phyloP scores from a whole-genome alignment of 2,888 invertebrate genomes.

The Coenonympha arcania region DNA sequence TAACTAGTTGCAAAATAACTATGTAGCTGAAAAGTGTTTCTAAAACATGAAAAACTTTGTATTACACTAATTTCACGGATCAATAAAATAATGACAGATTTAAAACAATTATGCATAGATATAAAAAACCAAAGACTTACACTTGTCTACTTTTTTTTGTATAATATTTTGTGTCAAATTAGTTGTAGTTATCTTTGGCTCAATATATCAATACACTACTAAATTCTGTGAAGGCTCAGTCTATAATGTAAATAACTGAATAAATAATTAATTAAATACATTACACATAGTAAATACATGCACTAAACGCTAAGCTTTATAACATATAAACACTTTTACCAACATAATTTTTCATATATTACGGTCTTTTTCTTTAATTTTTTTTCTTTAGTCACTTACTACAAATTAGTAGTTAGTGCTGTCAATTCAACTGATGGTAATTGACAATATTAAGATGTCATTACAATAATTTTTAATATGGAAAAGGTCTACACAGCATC shows the following conservation, averaged over 20 bases:
- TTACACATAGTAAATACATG: conserved; percentile 23
- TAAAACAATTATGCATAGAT: conserved; percentile 8
- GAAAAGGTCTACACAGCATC: too few relatives aligned
- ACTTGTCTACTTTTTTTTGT: too few relatives aligned
- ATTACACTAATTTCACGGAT: conserved; percentile 6
- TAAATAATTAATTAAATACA: conserved; percentile 16
- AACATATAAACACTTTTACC: conserved; percentile 12
- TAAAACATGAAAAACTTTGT: background rate
- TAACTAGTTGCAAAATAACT: background rate
- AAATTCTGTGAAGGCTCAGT: conserved; percentile 23
- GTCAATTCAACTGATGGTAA: too few relatives aligned
- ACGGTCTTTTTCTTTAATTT: too few relatives aligned
- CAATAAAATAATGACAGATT: conserved; percentile 4
- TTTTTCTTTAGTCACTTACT: too few relatives aligned
- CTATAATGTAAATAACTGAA: conserved; percentile 26
- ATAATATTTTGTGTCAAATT: background rate
- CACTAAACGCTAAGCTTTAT: conserved; percentile 28
- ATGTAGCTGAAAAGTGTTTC: background rate
- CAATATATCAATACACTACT: conserved; percentile 10
- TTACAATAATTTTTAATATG: too few relatives aligned
- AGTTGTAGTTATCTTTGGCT: background rate
- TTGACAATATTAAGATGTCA: too few relatives aligned
- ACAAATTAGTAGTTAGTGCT: too few relatives aligned
- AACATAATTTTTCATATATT: conserved; percentile 10
- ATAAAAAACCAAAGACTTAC: background rate